Base-by-base conservation (phyloP, 92 coral and sea anemone species). In the Muricea muricata region DNA sequence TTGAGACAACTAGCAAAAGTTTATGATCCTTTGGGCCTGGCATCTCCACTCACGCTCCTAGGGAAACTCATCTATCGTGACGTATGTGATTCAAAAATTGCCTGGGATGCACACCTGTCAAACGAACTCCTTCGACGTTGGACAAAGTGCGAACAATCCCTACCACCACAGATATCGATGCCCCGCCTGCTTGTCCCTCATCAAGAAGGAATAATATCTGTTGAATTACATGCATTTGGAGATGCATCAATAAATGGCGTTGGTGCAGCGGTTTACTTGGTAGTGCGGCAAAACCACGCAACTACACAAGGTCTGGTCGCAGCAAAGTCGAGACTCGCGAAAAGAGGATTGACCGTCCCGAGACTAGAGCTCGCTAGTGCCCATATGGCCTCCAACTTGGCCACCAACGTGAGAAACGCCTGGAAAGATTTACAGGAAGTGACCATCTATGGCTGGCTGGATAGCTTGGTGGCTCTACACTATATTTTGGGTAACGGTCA, bases 1-100 rank as follows among this genome's bases (percentile, higher is more conserved):
- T 55, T 86, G 35, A 73, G 60, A 58, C 86, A 81, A 47, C 83
- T 86, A n/a, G 87, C 93, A 34, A 73, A 58, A n/a, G 86, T 89
- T 33, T 89, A 89, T 46, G 87, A 86, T 45, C 81, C 93, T 54
- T 32, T 71, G 70, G 79, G 88, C 6, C 34, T 68, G 24, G 75
- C 10, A 30, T 68, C 75, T n/a, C 75, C 75, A 3, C 75, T 32
- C 10, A 68, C 50, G 47, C 75, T 68, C 3, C 75, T 32, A 40
- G 75, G 75, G 18, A 68, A 68, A 48, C 34, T 68, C 3, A 68
- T 68, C 50, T 68, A 68, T 21, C 47, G 46, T 10, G 75, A 68
- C 8, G 18, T 34, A 26, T 68, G 75, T 37, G 14, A 28, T 13
- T 0, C 0, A 7, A 65, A 65, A 65, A 6, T 65, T 5, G 72